Percentiles rank a stretch among this genome's conserved stretches.
Evolutionary conservation across 2,888 invertebrate species (phyloP).

Genomic region (Ennomos fuscantarius): DNA sequence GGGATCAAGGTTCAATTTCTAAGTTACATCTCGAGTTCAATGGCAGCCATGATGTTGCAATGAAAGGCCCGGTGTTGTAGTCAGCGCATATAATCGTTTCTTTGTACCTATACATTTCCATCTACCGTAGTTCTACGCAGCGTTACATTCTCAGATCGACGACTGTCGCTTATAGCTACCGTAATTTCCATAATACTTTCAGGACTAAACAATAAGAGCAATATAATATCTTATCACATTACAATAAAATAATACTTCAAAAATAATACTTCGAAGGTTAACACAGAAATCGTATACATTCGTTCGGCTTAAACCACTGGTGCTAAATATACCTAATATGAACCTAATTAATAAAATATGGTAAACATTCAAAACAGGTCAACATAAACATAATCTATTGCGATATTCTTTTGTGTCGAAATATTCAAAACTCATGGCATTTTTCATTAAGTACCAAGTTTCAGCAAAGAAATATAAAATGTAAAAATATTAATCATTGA

Average conservation of each 20-base stretch:
- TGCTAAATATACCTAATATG: constrained; percentile 35
- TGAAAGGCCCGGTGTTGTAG: constrained; percentile 51
- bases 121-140: constrained; percentile 75
- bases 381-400: constrained; percentile 48
- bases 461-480: constrained; percentile 36
- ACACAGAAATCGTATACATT: constrained; percentile 77
- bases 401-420: constrained; percentile 46
- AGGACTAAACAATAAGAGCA: constrained; percentile 68
- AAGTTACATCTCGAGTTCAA: background rate
- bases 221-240: constrained; percentile 81
- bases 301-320: constrained; percentile 45
- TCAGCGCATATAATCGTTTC: constrained; percentile 82
- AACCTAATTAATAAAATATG: constrained; percentile 45
- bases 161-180: constrained; percentile 75
- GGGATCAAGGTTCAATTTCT: background rate
- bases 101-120: constrained; percentile 81
- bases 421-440: constrained; percentile 12
- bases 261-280: constrained; percentile 80
- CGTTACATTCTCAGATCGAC: constrained; percentile 72
- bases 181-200: constrained; percentile 75
- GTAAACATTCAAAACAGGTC: constrained; percentile 58
- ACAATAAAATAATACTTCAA: constrained; percentile 80
- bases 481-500: constrained; percentile 40
- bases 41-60: constrained; percentile 9
- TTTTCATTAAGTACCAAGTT: constrained; percentile 34